Evolutionary conservation across 2,113 vertebrate species (phyloP).

Genomic region (Thymallus thymallus): DNA sequence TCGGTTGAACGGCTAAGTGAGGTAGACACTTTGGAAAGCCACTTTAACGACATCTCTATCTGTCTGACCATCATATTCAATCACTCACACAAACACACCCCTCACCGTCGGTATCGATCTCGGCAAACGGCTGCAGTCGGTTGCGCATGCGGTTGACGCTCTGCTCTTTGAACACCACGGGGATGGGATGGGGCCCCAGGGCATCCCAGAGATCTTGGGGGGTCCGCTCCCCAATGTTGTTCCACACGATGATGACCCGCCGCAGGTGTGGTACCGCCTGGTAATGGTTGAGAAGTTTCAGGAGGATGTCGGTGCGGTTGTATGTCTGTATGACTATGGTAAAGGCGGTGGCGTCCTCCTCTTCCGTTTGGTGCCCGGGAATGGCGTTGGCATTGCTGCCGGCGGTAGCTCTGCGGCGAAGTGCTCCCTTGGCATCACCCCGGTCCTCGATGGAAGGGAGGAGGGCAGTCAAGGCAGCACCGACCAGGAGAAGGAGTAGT

Average conservation of each 20-base stretch:
- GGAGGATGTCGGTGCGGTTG: constrained; percentile 88
- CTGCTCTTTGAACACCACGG: constrained; percentile 88
- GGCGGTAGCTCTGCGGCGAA: constrained; percentile 21
- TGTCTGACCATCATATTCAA: too few species aligned
- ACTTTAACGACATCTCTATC: too few species aligned
- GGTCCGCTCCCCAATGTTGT: constrained; percentile 83
- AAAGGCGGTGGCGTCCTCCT: constrained; percentile 62
- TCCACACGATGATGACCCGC: constrained; percentile 89
- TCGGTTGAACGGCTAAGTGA: too few species aligned
- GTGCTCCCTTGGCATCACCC: constrained; percentile 35
- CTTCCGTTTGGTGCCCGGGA: constrained; percentile 26
- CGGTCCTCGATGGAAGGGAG: constrained; percentile 58
- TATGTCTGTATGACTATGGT: constrained; percentile 92
- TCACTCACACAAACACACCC: not conserved
- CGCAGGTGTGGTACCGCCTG: constrained; percentile 86
- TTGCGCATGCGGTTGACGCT: constrained; percentile 86
- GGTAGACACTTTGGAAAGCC: too few species aligned
- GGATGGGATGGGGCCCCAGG: constrained; percentile 87
- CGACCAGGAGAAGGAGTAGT: constrained; percentile 65
- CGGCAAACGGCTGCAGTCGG: constrained; percentile 85
- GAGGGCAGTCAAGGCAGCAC: constrained; percentile 62
- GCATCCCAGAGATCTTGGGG: constrained; percentile 85
- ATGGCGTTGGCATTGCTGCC: constrained; percentile 4
- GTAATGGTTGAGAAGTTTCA: constrained; percentile 92
- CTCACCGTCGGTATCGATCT: constrained; percentile 85